Evolutionary conservation across 1,140 invertebrate species (phyloP).

Genomic region (Lamellibrachia luymesi): DNA sequence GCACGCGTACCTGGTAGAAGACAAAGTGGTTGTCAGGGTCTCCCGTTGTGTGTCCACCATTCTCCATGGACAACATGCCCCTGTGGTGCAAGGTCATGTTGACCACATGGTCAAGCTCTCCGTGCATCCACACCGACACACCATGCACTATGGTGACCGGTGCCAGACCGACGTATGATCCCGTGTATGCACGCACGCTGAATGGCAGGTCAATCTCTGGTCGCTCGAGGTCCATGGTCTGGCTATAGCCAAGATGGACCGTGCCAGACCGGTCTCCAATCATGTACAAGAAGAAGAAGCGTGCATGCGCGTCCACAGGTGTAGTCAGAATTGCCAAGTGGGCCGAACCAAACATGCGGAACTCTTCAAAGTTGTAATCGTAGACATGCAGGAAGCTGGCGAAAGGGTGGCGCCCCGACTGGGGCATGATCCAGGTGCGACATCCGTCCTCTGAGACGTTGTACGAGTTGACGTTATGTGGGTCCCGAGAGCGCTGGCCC

Average conservation of each 20-base stretch:
- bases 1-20: constrained; percentile 38
- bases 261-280: constrained; percentile 45
- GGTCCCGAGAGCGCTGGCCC: constrained; percentile 34
- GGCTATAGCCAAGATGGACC: constrained; percentile 39
- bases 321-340: constrained; percentile 42
- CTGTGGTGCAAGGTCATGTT: constrained; percentile 43
- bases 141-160: constrained; percentile 39
- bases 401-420: constrained; percentile 41
- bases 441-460: constrained; percentile 38
- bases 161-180: constrained; percentile 39
- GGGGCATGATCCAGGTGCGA: constrained; percentile 42
- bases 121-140: constrained; percentile 43
- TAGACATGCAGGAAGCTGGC: constrained; percentile 32
- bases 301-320: constrained; percentile 32
- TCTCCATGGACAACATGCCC: constrained; percentile 37
- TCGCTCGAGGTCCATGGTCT: constrained; percentile 40
- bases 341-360: constrained; percentile 43
- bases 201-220: constrained; percentile 45
- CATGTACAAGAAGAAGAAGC: constrained; percentile 43
- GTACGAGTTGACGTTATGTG: constrained; percentile 35
- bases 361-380: constrained; percentile 41
- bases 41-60: constrained; percentile 34
- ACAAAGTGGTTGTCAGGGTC: constrained; percentile 27
- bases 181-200: constrained; percentile 39
- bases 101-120: constrained; percentile 38